A percentile compares a stretch with the other conserved stretches of the same genome.
Evolutionary conservation across 2,888 invertebrate genomes (phyloP).

Genomic region (Macaria liturata): DNA sequence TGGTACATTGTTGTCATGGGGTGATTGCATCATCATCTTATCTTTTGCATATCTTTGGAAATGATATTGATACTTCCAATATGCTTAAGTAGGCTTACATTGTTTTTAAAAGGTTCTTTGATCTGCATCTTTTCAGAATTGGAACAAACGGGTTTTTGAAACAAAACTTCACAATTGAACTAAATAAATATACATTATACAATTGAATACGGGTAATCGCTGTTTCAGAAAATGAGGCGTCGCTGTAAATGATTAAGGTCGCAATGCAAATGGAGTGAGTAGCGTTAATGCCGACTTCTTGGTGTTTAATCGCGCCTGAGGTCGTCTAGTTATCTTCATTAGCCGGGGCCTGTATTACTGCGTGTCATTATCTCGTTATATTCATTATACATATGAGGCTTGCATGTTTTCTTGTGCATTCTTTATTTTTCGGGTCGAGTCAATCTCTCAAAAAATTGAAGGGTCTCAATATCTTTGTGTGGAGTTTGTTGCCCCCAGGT

Average conservation of each 20-base stretch:
- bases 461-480: constrained; percentile 34
- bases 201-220: no score
- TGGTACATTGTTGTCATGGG: constrained; percentile 7
- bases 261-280: constrained; percentile 12
- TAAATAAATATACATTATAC: no score
- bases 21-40: background rate
- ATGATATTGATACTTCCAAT: no score
- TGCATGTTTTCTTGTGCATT: constrained; percentile 10
- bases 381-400: constrained; percentile 9
- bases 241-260: constrained; percentile 3
- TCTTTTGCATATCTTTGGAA: background rate
- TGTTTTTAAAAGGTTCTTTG: no score
- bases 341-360: constrained; percentile 22
- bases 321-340: constrained; percentile 29
- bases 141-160: no score
- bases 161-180: no score
- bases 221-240: no score
- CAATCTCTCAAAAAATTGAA: constrained; percentile 33
- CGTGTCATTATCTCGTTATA: constrained; percentile 8
- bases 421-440: constrained; percentile 26
- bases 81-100: no score
- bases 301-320: constrained; percentile 26
- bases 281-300: constrained; percentile 11
- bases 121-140: no score
- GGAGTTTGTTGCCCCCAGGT: constrained; percentile 28